Evolutionary conservation across 2,888 invertebrate genomes (phyloP), one percentile per base, ranked within the genome.

Genomic region (Nomada goodeniana): DNA sequence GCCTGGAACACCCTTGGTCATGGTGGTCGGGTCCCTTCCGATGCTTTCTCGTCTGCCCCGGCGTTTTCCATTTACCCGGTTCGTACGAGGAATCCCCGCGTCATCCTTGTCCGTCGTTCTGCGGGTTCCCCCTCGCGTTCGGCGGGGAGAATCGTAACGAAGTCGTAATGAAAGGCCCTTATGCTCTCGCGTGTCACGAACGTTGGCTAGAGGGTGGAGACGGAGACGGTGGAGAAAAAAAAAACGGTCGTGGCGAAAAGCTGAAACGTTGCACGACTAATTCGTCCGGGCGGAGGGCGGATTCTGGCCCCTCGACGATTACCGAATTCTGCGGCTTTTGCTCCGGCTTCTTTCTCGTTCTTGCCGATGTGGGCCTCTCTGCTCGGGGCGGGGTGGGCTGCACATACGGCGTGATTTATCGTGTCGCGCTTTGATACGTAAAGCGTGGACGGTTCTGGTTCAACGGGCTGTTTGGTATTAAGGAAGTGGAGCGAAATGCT

Each of bases 91-190:
- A 65, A 60, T 59, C 59, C 61, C 53, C 57, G 47, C 5, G 11
- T 69, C 55, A 13, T n/a, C 15, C n/a, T 42, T 52, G 11, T 9
- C 23, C n/a, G 10, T n/a, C 18, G 36, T 20, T 26, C 9, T 13
- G 15, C 7, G 11, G 18, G 7, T 1, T n/a, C 29, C 15, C 15
- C 20, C 61, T 18, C 53, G 13, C 55, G 11, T 7, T 36, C 42
- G 26, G 18, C 11, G 13, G 63, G 52, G 20, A 47, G 72, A 68
- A 52, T 80, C 75, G 72, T 75, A 78, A 82, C 82, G 78, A 82
- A 82, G 71, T 78, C 78, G 78, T 64, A 72, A 83, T 75, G 75
- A 78, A 82, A 82, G 82, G 55, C 71, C 80, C 75, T 73, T 63
- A 69, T 42, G 71, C 44, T 67, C 77, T 80, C 76, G 63, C 72